These are phyloP conservation scores for Agonopterix subpropinquella DNA, from an alignment of 2,888 invertebrate species.

Conservation along the genomic window DNA sequence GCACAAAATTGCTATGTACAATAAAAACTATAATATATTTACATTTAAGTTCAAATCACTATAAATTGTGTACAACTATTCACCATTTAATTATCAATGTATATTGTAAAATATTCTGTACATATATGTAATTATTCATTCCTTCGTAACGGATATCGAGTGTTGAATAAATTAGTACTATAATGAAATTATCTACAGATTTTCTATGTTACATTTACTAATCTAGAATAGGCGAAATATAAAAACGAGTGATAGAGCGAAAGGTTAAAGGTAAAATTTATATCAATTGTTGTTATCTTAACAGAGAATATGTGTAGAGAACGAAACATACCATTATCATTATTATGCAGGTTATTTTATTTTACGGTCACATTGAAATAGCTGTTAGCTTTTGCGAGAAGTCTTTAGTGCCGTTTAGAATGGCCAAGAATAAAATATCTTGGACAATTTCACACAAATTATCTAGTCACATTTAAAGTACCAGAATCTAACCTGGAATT, in stretches of 20 bases:
- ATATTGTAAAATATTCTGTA: constrained; percentile 40
- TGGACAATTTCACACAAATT: too few relatives aligned
- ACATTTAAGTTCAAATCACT: constrained; percentile 24
- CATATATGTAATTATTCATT: constrained; percentile 20
- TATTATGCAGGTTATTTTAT: too few relatives aligned
- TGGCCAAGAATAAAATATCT: too few relatives aligned
- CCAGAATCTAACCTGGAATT: too few relatives aligned
- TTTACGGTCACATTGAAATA: too few relatives aligned
- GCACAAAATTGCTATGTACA: constrained; percentile 32
- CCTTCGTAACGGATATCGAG: constrained; percentile 1
- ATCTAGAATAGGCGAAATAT: not conserved
- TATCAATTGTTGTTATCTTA: not conserved
- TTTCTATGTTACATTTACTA: constrained; percentile 5
- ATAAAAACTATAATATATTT: constrained; percentile 39
- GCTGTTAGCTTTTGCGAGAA: too few relatives aligned
- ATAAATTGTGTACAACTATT: constrained; percentile 17
- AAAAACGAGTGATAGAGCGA: not conserved
- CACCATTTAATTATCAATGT: constrained; percentile 19
- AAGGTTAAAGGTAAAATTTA: constrained; percentile 1
- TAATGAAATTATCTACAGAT: constrained; percentile 7
- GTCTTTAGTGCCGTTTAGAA: too few relatives aligned
- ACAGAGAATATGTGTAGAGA: not conserved
- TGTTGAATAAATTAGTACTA: constrained; percentile 4
- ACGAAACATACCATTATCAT: too few relatives aligned
- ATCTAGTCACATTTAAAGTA: too few relatives aligned